phyloP scores from a whole-genome alignment of 2,888 invertebrate species.

The Amorpha juglandis region DNA sequence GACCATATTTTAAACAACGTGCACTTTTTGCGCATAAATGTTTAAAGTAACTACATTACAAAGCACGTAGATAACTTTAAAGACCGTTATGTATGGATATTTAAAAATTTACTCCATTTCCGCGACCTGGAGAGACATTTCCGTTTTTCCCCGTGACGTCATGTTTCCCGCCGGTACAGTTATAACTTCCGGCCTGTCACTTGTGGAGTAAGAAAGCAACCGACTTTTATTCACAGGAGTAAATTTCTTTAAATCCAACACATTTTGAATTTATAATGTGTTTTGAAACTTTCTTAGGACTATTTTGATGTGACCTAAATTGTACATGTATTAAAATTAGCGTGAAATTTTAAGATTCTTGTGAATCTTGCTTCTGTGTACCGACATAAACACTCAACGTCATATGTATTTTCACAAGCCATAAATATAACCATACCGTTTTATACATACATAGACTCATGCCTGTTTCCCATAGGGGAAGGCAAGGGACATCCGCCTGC shows the following conservation, averaged over 20 bases:
- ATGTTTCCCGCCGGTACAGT: constrained; percentile 38
- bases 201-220: constrained; percentile 36
- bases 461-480: too few species aligned
- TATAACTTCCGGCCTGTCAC: constrained; percentile 34
- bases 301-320: too few species aligned
- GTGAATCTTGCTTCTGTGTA: too few species aligned
- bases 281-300: not conserved
- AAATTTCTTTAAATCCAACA: constrained; percentile 31
- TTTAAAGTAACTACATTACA: not conserved
- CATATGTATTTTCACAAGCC: too few species aligned
- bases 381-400: too few species aligned
- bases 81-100: constrained; percentile 6
- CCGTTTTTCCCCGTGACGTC: constrained; percentile 18
- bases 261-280: not conserved
- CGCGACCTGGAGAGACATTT: constrained; percentile 14
- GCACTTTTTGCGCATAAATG: not conserved
- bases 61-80: constrained; percentile 8
- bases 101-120: constrained; percentile 18
- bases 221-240: constrained; percentile 35
- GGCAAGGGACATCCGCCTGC: too few species aligned
- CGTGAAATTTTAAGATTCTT: too few species aligned
- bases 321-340: too few species aligned
- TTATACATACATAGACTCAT: too few species aligned
- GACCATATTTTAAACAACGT: too few species aligned
- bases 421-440: too few species aligned